Evolutionary conservation across 2,113 vertebrate genomes (phyloP).

Genomic region (Odocoileus virginianus): DNA sequence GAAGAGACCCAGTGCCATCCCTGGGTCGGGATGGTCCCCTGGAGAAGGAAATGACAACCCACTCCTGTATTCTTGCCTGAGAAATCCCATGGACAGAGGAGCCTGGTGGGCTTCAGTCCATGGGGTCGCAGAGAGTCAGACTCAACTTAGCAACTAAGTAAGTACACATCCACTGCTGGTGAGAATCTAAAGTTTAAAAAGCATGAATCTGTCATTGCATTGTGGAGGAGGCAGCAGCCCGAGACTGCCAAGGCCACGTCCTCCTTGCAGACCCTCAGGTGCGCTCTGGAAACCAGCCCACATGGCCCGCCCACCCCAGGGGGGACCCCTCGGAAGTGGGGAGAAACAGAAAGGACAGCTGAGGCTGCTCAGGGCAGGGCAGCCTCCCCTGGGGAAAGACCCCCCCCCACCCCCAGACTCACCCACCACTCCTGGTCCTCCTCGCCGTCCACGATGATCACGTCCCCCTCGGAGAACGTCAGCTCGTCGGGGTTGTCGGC

Average conservation of each 20-base stretch:
- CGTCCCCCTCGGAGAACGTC: slow-evolving; percentile 92
- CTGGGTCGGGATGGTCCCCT: background rate
- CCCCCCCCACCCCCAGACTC: slow-evolving; percentile 75
- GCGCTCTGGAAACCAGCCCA: background rate
- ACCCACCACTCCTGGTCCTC: slow-evolving; percentile 99
- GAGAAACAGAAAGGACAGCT: background rate
- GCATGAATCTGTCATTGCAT: fast-evolving
- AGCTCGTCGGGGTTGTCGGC: slow-evolving; percentile 96
- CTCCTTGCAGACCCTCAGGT: background rate
- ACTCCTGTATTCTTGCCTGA: background rate
- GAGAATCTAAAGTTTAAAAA: background rate
- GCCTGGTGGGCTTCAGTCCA: background rate
- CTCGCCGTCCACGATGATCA: slow-evolving; percentile 94
- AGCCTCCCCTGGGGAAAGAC: background rate
- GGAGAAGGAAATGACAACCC: background rate
- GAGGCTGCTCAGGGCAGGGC: background rate
- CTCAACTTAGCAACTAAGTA: background rate
- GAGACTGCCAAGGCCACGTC: background rate
- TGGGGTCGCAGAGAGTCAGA: background rate
- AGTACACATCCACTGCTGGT: background rate
- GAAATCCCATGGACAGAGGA: background rate
- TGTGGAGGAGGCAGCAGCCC: fast-evolving
- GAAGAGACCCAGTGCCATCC: background rate
- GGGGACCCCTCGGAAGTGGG: background rate
- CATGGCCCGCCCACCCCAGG: fast-evolving